Conservation (phyloP, 1,140 invertebrate species). For the Lordiphosa clarofinis region DNA sequence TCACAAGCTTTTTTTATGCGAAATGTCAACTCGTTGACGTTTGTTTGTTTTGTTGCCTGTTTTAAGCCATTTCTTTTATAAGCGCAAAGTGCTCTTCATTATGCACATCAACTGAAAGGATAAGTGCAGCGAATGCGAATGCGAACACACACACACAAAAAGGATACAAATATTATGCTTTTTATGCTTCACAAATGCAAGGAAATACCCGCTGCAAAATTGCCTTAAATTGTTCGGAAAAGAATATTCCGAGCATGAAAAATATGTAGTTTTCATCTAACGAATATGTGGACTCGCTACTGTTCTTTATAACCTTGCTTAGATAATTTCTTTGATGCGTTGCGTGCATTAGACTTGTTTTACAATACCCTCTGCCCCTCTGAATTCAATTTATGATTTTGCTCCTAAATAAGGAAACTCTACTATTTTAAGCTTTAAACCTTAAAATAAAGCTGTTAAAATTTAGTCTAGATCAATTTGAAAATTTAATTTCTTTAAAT, state of each 20-base stretch:
- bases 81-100: constrained; percentile 78
- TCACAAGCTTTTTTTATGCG: constrained; percentile 28
- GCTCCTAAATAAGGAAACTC: too few relatives aligned
- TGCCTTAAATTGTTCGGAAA: constrained; percentile 36
- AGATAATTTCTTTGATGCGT: too few relatives aligned
- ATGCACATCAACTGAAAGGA: constrained; percentile 75
- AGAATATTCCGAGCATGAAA: too few relatives aligned
- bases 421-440: too few relatives aligned
- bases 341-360: too few relatives aligned
- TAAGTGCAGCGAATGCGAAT: constrained; percentile 40
- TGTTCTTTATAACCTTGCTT: too few relatives aligned
- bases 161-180: constrained; percentile 16
- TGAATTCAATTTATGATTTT: too few relatives aligned
- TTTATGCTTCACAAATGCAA: constrained; percentile 50
- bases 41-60: constrained; percentile 58
- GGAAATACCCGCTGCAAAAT: constrained; percentile 44
- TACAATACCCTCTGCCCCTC: too few relatives aligned
- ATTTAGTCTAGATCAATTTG: too few relatives aligned
- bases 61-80: constrained; percentile 75
- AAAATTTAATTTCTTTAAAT: too few relatives aligned
- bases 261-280: background rate
- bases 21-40: constrained; percentile 35
- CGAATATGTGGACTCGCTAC: background rate
- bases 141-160: constrained; percentile 12
- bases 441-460: too few relatives aligned